Percentiles rank a stretch among this genome's conserved stretches.
Conservation (phyloP, 2,797 vertebrate species). For the Brachymystax lenok region DNA sequence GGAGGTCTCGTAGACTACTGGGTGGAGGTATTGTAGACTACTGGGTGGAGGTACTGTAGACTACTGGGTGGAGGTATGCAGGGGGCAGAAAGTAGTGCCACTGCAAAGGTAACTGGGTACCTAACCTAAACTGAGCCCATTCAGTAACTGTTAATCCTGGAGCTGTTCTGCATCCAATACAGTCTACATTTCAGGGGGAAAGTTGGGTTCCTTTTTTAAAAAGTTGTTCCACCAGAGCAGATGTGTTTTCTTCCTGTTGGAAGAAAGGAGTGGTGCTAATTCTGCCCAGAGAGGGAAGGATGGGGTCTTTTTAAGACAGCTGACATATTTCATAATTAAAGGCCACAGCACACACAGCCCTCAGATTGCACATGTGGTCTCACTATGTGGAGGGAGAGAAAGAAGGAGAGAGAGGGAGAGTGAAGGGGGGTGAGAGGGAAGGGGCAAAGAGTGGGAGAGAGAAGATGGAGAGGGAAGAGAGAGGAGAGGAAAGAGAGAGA, state of each 20-base stretch:
- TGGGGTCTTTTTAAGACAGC: slow-evolving; percentile 33
- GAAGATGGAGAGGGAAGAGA: neutral
- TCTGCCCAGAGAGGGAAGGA: slow-evolving; percentile 41
- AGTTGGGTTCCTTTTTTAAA: slow-evolving; percentile 15
- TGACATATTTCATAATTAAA: slow-evolving; percentile 68
- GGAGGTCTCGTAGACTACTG: too few species aligned
- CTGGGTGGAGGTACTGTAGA: too few species aligned
- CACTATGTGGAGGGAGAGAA: slow-evolving; percentile 44
- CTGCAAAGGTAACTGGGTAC: neutral
- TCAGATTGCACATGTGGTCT: slow-evolving; percentile 59
- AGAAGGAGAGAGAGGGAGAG: slow-evolving; percentile 8
- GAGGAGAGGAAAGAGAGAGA: slow-evolving; percentile 1
- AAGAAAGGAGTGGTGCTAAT: slow-evolving; percentile 56
- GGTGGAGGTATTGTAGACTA: too few species aligned
- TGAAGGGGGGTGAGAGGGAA: slow-evolving; percentile 9
- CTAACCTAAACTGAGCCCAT: neutral
- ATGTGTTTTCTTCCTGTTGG: slow-evolving; percentile 35
- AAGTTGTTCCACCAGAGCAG: slow-evolving; percentile 36
- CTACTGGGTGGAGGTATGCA: slow-evolving; percentile 16
- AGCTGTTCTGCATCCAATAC: neutral
- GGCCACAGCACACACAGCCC: slow-evolving; percentile 46
- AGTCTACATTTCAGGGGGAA: slow-evolving; percentile 3
- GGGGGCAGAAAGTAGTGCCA: neutral
- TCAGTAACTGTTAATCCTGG: neutral
- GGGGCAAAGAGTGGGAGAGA: slow-evolving; percentile 9